Evolutionary conservation across 2,797 vertebrate genomes (phyloP).

Genomic region (Erethizon dorsatum): DNA sequence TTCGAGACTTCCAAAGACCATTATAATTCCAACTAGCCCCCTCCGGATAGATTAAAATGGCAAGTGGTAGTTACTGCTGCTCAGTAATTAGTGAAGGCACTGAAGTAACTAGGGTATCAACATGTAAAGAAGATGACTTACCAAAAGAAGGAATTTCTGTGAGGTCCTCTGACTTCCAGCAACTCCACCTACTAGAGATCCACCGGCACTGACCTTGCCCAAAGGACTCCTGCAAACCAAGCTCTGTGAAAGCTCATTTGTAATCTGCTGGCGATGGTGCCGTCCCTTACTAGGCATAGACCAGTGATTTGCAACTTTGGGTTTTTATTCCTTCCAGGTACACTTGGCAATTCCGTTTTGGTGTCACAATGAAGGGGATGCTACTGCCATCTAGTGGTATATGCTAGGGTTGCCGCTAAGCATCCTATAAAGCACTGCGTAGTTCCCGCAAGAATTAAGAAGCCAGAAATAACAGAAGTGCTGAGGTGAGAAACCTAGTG

Average conservation of each 20-base stretch:
- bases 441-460: background rate
- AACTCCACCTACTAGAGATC: background rate
- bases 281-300: background rate
- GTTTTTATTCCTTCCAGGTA: too few relatives aligned
- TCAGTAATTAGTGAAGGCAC: background rate
- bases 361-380: background rate
- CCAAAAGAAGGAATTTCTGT: background rate
- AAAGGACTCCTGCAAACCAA: background rate
- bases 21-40: background rate
- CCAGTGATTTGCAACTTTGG: background rate
- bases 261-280: background rate
- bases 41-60: background rate
- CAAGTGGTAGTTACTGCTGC: background rate
- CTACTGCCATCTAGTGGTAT: constrained; percentile 12
- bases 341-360: background rate
- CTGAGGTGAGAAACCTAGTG: background rate
- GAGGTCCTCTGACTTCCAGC: background rate
- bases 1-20: background rate
- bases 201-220: background rate
- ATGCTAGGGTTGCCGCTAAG: background rate
- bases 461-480: background rate
- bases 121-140: background rate
- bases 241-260: background rate
- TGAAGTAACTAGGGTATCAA: background rate
- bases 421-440: background rate